Base-by-base conservation (phyloP, 2,113 vertebrate genomes). In the Ariopsis seemanni region DNA sequence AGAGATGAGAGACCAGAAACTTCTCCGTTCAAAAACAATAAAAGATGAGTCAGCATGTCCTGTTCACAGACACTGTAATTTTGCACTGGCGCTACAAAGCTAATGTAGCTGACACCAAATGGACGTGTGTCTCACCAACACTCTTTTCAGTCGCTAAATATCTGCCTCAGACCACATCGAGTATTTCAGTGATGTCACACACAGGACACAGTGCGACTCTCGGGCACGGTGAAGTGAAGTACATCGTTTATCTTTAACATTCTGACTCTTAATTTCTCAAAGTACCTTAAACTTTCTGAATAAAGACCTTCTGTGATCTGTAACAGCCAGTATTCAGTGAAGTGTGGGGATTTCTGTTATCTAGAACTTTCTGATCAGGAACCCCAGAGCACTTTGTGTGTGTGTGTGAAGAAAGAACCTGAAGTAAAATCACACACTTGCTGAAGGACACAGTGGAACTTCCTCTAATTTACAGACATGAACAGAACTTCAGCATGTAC, bases 41-140 rank as follows among this genome's bases (percentile, higher is more conserved):
- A 69, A 53, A 7, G n/a, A 10, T 55, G 82, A 84, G 48, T 84
- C 82, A 84, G 82, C 82, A 34, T 27, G 4, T 84, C 50, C 82
- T 82, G 30, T 34, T 42, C 57, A 82, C 57, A 57, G 27, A 58
- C 7, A 1, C 52, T 27, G 6, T n/a, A 15, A 5, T 8, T 79
- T 30, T 79, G 5, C 22, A 57, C 7, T 1, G 4, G 48, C 2
- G 52, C 52, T 53, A 78, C 50, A 55, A 17, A 55, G 50, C 25
- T n/a, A 48, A 42, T 74, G 34, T 48, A 48, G 18, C 18, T 75
- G 17, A 58, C 14, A 48, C 30, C 57, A 62, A 58, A 58, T 9
- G 27, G 17, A 81, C 18, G 9, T 58, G 17, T 80, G 27, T 58
- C 4, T 55, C 4, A 80, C 78, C 8, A 10, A 3, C 20, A 58